A percentile compares a stretch with the other conserved stretches of the same genome.
phyloP scores from a whole-genome alignment of 2,113 vertebrate genomes.

The Epinephelus moara region DNA sequence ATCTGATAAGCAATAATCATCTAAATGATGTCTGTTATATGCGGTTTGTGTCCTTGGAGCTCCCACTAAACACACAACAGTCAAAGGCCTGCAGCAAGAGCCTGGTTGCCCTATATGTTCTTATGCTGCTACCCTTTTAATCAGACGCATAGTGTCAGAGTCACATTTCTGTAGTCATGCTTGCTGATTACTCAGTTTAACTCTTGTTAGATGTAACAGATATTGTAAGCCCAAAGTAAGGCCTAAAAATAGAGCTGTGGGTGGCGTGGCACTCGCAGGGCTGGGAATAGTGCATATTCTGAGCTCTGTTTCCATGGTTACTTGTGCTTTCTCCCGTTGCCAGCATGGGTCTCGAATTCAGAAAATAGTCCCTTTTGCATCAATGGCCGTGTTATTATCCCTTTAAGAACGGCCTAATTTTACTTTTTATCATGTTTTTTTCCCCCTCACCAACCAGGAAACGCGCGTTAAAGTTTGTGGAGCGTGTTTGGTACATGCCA shows the following conservation, averaged over 20 bases:
- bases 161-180: conserved; percentile 68
- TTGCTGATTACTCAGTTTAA: conserved; percentile 75
- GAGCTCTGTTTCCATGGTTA: conserved; percentile 83
- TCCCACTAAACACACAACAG: background rate
- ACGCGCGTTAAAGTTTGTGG: conserved; percentile 21
- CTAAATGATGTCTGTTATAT: background rate
- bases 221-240: conserved; percentile 65
- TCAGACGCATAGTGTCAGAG: conserved; percentile 63
- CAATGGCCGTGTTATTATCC: conserved; percentile 35
- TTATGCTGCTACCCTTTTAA: conserved; percentile 59
- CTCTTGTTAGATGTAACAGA: conserved; percentile 78
- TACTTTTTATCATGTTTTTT: conserved; percentile 21
- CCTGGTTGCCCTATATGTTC: conserved; percentile 21
- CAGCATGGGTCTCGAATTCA: conserved; percentile 45
- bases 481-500: conserved; percentile 22
- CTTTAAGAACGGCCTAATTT: conserved; percentile 27
- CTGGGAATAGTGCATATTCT: conserved; percentile 74
- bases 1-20: background rate
- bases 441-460: conserved; percentile 17
- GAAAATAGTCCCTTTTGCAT: conserved; percentile 50
- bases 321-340: conserved; percentile 59
- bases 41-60: background rate
- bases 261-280: conserved; percentile 48
- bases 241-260: conserved; percentile 77
- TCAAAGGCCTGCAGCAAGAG: conserved; percentile 17